phyloP scores from a whole-genome alignment of 2,888 invertebrate genomes.

The Zhuqinia jingwanae region DNA sequence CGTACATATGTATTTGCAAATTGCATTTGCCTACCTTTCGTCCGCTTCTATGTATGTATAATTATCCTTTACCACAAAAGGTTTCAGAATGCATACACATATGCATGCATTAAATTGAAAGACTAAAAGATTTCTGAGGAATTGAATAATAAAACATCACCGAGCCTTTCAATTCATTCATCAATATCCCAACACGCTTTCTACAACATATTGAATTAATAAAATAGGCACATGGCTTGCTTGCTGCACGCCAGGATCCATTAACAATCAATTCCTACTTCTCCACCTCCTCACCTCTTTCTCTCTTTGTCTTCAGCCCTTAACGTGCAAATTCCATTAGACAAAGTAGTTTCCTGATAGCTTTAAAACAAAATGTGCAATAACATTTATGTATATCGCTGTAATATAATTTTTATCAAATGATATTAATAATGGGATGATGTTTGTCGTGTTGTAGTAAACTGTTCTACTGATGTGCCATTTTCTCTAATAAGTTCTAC shows the following conservation, averaged over 20 bases:
- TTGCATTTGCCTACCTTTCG: background rate
- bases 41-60: background rate
- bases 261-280: constrained; percentile 23
- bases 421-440: background rate
- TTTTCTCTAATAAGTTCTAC: background rate
- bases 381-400: background rate
- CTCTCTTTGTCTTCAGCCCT: background rate
- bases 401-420: constrained; percentile 19
- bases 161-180: background rate
- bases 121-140: constrained; percentile 1
- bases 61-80: too few species aligned
- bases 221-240: background rate
- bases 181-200: background rate
- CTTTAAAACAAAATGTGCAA: background rate
- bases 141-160: background rate
- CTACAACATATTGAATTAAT: constrained; percentile 1
- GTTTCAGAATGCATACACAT: too few species aligned
- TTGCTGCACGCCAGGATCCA: constrained; percentile 15
- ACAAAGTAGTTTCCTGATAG: constrained; percentile 48
- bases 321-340: constrained; percentile 53
- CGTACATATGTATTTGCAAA: constrained; percentile 14
- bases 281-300: constrained; percentile 15
- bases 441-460: background rate
- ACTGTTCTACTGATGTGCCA: background rate
- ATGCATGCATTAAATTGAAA: background rate